Evolutionary conservation across 2,113 vertebrate genomes (phyloP).

Genomic region (Oceanodroma tethys): DNA sequence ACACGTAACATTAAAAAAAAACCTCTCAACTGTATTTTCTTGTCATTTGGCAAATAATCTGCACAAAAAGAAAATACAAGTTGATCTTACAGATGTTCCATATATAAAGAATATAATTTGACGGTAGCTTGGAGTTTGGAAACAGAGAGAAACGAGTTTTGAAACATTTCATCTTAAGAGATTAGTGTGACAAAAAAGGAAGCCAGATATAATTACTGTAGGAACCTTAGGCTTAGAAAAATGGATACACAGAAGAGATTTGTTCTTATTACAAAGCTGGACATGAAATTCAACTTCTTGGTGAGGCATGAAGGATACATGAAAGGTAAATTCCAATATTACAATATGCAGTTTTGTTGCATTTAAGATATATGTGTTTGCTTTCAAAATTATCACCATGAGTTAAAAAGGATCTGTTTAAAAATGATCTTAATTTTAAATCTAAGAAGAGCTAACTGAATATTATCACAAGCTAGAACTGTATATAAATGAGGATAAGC

Average conservation of each 20-base stretch:
- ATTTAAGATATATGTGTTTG: rapidly evolving
- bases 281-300: neutral
- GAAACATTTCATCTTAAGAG: neutral
- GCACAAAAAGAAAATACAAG: neutral
- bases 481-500: neutral
- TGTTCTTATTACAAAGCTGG: neutral
- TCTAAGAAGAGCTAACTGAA: neutral
- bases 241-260: neutral
- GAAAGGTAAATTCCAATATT: neutral
- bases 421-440: neutral
- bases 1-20: neutral
- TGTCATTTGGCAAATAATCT: neutral
- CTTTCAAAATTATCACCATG: neutral
- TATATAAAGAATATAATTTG: neutral
- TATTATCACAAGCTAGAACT: neutral
- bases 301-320: neutral
- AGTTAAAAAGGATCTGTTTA: neutral
- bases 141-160: neutral
- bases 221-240: neutral
- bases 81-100: neutral
- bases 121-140: neutral
- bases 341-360: neutral
- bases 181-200: neutral
- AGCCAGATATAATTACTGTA: neutral
- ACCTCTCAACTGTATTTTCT: neutral